These are phyloP conservation scores for Heteronetta atricapilla DNA, from an alignment of 2,113 vertebrate species.

Conservation along the genomic window DNA sequence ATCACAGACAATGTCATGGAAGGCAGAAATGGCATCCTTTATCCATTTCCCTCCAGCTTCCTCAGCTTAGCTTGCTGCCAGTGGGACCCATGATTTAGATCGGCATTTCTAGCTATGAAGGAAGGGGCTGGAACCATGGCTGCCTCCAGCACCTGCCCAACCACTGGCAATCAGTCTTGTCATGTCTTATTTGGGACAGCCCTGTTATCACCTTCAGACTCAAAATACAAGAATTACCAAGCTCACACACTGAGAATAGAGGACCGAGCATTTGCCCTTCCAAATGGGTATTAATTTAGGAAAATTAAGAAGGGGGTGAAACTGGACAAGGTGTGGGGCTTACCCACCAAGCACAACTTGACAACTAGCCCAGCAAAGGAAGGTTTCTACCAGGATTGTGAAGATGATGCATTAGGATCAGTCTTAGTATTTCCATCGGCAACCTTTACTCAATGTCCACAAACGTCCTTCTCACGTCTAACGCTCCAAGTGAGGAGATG, in stretches of 20 bases:
- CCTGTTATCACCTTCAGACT: not conserved
- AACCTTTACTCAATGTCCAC: not conserved
- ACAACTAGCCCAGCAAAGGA: not conserved
- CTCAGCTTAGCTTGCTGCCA: not conserved
- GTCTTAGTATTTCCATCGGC: not conserved
- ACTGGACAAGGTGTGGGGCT: not conserved
- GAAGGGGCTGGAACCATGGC: not conserved
- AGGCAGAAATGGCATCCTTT: not conserved
- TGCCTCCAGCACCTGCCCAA: fast-evolving
- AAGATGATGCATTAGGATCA: not conserved
- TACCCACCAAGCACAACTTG: not conserved
- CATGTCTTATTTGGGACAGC: not conserved
- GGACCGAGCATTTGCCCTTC: not conserved
- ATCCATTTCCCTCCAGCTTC: not conserved
- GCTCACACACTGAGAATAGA: not conserved
- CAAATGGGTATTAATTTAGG: not conserved
- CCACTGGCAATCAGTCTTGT: fast-evolving
- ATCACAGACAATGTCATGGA: not conserved
- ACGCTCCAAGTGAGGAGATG: fast-evolving
- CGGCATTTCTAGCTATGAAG: not conserved
- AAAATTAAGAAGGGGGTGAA: not conserved
- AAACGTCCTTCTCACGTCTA: not conserved
- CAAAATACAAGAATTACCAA: not conserved
- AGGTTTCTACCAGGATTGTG: not conserved
- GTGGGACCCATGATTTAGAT: not conserved